phyloP scores from a whole-genome alignment of 53 echinoderm and acorn worm species.

The Glandiceps talaboti region DNA sequence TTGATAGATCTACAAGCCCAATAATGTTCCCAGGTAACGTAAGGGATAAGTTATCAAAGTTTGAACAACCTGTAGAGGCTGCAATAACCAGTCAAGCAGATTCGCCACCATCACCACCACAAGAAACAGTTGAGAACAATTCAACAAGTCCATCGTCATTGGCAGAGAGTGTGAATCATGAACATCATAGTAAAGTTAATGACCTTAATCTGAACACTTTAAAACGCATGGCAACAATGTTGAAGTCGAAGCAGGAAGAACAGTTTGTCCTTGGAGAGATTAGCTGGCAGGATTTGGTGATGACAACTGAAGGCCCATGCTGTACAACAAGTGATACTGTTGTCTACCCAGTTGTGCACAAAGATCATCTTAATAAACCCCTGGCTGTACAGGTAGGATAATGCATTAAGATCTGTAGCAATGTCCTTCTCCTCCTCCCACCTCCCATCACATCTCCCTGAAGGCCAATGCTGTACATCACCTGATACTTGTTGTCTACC shows the following conservation, averaged over 20 bases:
- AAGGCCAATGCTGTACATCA: too few relatives aligned
- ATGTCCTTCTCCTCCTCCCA: too few relatives aligned
- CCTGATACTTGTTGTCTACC: too few relatives aligned
- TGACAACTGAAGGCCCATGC: slow-evolving; percentile 17
- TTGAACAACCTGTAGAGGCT: not conserved
- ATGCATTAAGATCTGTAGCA: too few relatives aligned
- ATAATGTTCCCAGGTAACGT: not conserved
- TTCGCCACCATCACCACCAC: not conserved
- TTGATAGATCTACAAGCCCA: not conserved
- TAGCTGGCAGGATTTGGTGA: slow-evolving; percentile 16
- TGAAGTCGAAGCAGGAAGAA: not conserved
- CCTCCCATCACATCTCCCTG: not conserved
- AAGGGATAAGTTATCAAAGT: not conserved
- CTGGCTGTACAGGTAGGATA: slow-evolving; percentile 40
- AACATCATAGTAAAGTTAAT: not conserved
- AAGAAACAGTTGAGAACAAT: not conserved
- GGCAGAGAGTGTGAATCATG: not conserved
- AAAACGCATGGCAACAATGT: not conserved
- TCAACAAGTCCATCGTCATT: too few relatives aligned
- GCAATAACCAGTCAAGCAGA: not conserved
- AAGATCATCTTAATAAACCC: slow-evolving; percentile 3
- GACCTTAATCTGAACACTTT: not conserved
- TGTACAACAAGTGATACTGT: slow-evolving; percentile 33
- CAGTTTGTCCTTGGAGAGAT: not conserved
- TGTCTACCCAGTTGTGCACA: slow-evolving; percentile 22